Evolutionary conservation across 1,140 invertebrate species (phyloP), one percentile per base, ranked within the genome.

Genomic region (Babylonia areolata): DNA sequence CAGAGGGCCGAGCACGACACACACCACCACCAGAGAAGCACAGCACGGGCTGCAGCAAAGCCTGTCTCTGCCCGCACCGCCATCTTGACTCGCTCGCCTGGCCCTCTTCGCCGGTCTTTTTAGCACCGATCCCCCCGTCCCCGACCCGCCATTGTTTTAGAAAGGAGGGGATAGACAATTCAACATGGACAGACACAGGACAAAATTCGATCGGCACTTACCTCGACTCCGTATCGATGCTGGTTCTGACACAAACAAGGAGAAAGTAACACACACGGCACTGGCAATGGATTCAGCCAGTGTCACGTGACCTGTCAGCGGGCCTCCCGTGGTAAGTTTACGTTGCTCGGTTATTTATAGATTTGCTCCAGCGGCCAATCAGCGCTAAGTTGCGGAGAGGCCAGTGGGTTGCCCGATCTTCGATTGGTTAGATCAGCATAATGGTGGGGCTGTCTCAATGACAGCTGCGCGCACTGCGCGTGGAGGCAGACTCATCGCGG

Each of bases 341-440:
- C 81, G 20, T 58, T 58, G 51, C 54, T 40, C 81, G 0, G 81
- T 82, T 82, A 82, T 82, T 82, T 82, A 82, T 82, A 82, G 81
- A 58, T 28, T 39, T 20, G 51, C n/a, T 23, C 15, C 64, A 6
- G 39, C 17, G 35, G 33, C 81, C 81, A 82, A 58, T 71, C 51
- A 64, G 51, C 33, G 51, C 5, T n/a, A 23, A 71, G 46, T 28
- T 15, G 51, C 17, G 12, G 37, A 1, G 39, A 58, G 33, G 37
- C 51, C 33, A 82, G 33, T 23, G 46, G 9, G 81, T 31, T 46
- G 42, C 33, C 46, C 17, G 46, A 39, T 54, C 23, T n/a, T 64
- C 31, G 15, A 82, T 64, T 64, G 51, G 81, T n/a, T 37, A 2
- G 64, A 42, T 37, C 75, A 28, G 37, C 15, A 77, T 39, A 77